Percentiles rank a stretch among this genome's conserved stretches.
These are phyloP conservation scores for Anguilla japonica DNA, from an alignment of 2,113 vertebrate species.

Conservation along the genomic window DNA sequence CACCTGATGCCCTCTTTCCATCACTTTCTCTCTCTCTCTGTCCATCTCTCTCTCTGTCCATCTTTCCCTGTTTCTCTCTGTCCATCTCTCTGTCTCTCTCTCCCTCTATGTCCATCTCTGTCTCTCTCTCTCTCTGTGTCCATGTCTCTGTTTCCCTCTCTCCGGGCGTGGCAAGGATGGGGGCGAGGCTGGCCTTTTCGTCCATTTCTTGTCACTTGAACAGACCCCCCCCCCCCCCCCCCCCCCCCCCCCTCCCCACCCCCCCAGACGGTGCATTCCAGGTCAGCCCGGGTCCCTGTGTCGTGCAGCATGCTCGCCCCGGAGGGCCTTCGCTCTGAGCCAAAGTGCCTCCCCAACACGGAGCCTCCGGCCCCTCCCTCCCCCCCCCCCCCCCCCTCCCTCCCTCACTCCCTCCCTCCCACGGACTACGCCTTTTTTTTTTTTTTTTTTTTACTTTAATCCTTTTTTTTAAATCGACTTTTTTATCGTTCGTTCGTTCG, in stretches of 20 bases:
- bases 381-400: conserved; percentile 34
- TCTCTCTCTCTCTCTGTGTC: neutral
- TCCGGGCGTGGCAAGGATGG: conserved; percentile 21
- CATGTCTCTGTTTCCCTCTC: conserved; percentile 3
- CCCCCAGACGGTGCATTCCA: conserved; percentile 39
- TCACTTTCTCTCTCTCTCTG: neutral
- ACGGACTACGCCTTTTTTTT: conserved; percentile 49
- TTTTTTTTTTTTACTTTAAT: conserved; percentile 39
- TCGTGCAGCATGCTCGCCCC: conserved; percentile 42
- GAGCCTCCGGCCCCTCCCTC: conserved; percentile 66
- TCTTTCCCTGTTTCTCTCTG: neutral
- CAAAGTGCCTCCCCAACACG: conserved; percentile 68
- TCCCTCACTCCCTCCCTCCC: conserved; percentile 44
- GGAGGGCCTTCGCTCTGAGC: conserved; percentile 66
- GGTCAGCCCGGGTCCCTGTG: conserved; percentile 40
- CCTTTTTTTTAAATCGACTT: conserved; percentile 45
- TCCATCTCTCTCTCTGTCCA: neutral
- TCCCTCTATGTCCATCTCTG: conserved; percentile 9
- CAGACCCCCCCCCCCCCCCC: conserved; percentile 30
- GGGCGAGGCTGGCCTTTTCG: conserved; percentile 21
- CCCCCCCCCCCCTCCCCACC: neutral
- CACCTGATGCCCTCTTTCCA: conserved; percentile 47
- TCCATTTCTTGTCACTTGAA: conserved; percentile 5
- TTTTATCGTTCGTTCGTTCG: conserved; percentile 24
- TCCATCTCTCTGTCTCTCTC: neutral